Evolutionary conservation across 2,888 invertebrate species (phyloP).

Genomic region (Pachycephus smyrnensis): DNA sequence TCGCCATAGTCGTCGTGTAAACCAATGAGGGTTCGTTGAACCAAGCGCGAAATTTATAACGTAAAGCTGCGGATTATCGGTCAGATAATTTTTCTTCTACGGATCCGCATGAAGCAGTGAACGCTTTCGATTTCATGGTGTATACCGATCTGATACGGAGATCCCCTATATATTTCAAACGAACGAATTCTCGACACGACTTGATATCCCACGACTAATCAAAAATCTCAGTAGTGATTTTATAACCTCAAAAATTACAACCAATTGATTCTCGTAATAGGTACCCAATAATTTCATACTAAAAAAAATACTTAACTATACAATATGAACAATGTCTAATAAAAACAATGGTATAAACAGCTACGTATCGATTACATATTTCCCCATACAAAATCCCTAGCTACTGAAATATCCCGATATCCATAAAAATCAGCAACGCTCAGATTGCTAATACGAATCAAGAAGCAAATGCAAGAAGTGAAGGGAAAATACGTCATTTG

Average conservation of each 20-base stretch:
- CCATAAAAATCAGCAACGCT: background rate
- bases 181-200: no score
- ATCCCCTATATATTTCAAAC: background rate
- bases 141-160: background rate
- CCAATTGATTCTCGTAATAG: no score
- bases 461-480: slow-evolving; percentile 10
- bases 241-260: no score
- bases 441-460: background rate
- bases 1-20: background rate
- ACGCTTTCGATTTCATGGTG: background rate
- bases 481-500: slow-evolving; percentile 15
- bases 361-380: background rate
- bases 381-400: background rate
- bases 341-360: background rate
- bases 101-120: background rate
- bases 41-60: background rate
- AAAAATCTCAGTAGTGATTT: no score
- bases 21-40: background rate
- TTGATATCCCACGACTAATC: no score
- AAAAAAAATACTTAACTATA: no score
- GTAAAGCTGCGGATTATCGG: background rate
- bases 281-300: no score
- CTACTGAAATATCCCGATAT: background rate
- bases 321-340: no score
- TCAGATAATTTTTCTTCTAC: background rate